Evolutionary conservation across 2,113 vertebrate genomes (phyloP).

Genomic region (Scalopus aquaticus): DNA sequence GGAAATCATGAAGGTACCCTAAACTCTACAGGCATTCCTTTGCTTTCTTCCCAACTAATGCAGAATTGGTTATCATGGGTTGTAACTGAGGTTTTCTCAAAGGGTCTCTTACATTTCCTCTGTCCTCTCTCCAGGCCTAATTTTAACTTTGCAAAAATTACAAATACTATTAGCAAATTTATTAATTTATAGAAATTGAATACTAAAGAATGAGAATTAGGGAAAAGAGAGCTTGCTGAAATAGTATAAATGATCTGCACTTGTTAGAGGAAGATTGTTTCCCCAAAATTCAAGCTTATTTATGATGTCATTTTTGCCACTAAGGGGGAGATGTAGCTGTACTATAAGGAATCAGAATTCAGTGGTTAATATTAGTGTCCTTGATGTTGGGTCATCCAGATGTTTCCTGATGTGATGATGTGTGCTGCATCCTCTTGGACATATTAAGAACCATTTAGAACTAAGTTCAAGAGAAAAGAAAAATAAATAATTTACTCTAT

Average conservation of each 20-base stretch:
- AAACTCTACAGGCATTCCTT: neutral
- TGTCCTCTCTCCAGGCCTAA: neutral
- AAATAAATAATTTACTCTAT: neutral
- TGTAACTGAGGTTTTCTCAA: neutral
- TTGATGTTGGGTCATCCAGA: neutral
- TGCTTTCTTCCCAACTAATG: neutral
- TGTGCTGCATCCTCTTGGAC: neutral
- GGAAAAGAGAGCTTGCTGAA: neutral
- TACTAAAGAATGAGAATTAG: neutral
- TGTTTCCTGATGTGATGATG: neutral
- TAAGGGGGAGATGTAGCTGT: neutral
- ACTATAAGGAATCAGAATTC: neutral
- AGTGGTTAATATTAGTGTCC: neutral
- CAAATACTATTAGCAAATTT: neutral
- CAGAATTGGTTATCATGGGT: neutral
- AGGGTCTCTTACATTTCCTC: neutral
- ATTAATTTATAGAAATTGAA: neutral
- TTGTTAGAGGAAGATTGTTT: neutral
- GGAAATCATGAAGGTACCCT: neutral
- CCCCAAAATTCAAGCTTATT: neutral
- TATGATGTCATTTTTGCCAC: neutral
- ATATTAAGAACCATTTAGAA: neutral
- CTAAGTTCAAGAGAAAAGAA: neutral
- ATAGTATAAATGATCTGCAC: neutral
- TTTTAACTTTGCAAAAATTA: neutral